These are phyloP conservation scores for Chironomus striatipennis DNA, from an alignment of 1,140 invertebrate genomes.

Conservation along the genomic window DNA sequence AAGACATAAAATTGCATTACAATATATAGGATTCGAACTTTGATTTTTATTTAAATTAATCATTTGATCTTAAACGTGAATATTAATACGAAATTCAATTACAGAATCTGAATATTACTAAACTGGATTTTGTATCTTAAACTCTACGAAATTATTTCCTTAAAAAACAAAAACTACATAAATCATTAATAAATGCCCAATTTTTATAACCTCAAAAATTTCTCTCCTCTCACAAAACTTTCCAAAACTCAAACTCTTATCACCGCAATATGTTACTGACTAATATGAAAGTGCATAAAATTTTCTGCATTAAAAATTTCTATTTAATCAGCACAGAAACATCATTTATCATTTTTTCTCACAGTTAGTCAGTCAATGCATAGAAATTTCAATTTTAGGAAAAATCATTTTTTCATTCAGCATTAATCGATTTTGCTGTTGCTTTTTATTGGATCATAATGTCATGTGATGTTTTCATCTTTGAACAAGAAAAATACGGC, in stretches of 20 bases:
- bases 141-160: too few species aligned
- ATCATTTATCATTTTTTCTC: conserved; percentile 15
- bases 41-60: too few species aligned
- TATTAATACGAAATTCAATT: too few species aligned
- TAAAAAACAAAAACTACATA: too few species aligned
- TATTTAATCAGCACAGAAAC: neutral
- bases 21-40: too few species aligned
- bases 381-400: neutral
- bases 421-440: conserved; percentile 14
- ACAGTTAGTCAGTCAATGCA: neutral
- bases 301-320: neutral
- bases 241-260: neutral
- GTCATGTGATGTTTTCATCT: neutral
- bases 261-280: neutral
- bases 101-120: too few species aligned
- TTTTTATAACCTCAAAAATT: conserved; percentile 9
- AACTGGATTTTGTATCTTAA: too few species aligned
- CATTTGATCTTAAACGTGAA: too few species aligned
- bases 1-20: too few species aligned
- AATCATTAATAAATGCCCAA: neutral
- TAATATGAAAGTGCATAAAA: conserved; percentile 4
- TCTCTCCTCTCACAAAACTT: neutral
- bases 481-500: neutral
- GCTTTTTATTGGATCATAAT: conserved; percentile 19
- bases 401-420: too few species aligned